Evolutionary conservation across 2,113 vertebrate genomes (phyloP).

Genomic region (Chloroceryle aenea): DNA sequence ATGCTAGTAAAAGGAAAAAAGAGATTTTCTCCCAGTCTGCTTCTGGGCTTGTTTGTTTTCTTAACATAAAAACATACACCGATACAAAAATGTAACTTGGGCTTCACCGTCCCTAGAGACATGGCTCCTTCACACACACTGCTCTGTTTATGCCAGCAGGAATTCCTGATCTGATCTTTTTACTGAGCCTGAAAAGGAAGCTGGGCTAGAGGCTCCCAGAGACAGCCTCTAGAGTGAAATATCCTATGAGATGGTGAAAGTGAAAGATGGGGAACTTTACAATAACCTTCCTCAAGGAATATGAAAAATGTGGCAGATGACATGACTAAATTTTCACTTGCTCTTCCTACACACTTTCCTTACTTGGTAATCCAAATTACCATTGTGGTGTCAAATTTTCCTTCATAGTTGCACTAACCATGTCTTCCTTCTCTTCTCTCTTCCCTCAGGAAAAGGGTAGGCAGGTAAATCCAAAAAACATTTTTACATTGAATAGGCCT

Average conservation of each 20-base stretch:
- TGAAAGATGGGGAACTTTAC: background rate
- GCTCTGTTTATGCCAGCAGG: background rate
- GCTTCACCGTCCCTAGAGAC: background rate
- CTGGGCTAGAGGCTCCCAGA: background rate
- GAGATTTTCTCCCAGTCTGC: background rate
- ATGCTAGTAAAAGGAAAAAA: background rate
- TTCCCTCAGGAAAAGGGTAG: background rate
- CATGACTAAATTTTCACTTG: background rate
- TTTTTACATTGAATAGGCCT: background rate
- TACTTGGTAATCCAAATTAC: background rate
- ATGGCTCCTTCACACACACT: background rate
- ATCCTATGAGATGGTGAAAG: background rate
- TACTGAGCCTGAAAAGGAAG: background rate
- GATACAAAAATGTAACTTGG: background rate
- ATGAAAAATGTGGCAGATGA: background rate
- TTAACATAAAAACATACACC: background rate
- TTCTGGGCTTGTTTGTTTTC: background rate
- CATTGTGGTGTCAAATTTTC: background rate
- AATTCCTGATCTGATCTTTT: accelerated
- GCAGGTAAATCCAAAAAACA: background rate
- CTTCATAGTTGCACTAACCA: background rate
- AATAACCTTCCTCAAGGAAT: background rate
- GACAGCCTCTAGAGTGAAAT: background rate
- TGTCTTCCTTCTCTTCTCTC: background rate
- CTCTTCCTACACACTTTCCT: accelerated